These are phyloP conservation scores for Hyperoplus immaculatus DNA, from an alignment of 2,797 vertebrate species.

Conservation along the genomic window DNA sequence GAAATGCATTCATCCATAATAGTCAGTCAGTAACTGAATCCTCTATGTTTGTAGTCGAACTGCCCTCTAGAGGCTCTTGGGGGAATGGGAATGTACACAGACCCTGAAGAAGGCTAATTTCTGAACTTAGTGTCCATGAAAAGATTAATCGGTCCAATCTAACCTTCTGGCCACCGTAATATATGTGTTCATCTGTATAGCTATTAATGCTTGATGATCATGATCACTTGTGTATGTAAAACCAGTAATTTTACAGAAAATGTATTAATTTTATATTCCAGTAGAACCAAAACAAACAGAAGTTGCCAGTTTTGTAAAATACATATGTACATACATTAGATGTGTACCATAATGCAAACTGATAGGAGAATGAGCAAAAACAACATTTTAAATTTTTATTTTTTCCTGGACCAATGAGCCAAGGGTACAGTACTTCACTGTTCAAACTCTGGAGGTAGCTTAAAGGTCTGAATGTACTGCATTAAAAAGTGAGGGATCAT, in stretches of 20 bases:
- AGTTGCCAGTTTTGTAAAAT: constrained; percentile 18
- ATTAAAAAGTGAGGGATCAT: neutral
- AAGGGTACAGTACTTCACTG: constrained; percentile 3
- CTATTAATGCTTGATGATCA: neutral
- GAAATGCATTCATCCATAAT: neutral
- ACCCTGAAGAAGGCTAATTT: neutral
- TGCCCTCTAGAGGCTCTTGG: constrained; percentile 36
- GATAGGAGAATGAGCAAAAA: neutral
- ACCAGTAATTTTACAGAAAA: neutral
- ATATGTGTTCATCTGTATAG: neutral
- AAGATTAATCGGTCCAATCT: neutral
- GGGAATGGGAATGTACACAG: constrained; percentile 13
- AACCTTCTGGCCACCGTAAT: neutral
- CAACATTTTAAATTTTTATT: constrained; percentile 34
- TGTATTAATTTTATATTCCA: constrained; percentile 1
- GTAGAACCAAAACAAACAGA: neutral
- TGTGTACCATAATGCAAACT: constrained; percentile 21
- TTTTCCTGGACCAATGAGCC: constrained; percentile 23
- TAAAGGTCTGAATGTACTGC: constrained; percentile 15
- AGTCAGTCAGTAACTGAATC: constrained; percentile 5
- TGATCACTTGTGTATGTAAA: neutral
- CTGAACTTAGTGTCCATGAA: neutral
- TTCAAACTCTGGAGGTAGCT: constrained; percentile 15
- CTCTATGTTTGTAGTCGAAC: constrained; percentile 1
- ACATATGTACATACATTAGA: neutral